A percentile compares a stretch with the other conserved stretches of the same genome.
Conservation (phyloP, 2,888 invertebrate genomes). For the Polylopha cassiicola region DNA sequence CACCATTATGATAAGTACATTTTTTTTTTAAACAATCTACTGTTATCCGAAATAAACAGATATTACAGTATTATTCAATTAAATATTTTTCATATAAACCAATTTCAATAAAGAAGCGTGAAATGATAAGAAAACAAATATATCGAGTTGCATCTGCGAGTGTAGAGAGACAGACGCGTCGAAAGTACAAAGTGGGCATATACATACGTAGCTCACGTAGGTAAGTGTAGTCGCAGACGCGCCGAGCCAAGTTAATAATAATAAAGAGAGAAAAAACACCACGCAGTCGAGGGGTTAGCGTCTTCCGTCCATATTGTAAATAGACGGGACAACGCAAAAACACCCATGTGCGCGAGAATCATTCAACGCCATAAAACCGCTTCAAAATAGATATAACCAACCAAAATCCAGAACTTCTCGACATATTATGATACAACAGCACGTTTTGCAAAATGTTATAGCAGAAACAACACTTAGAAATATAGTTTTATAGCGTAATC, state of each 20-base stretch:
- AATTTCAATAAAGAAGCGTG: too few species aligned
- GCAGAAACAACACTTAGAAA: slow-evolving; percentile 26
- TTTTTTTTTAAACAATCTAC: too few species aligned
- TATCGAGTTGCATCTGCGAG: too few species aligned
- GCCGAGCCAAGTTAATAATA: slow-evolving; percentile 66
- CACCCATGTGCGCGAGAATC: slow-evolving; percentile 35
- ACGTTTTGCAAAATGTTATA: slow-evolving; percentile 28
- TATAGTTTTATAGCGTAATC: slow-evolving; percentile 15
- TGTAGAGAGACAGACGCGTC: too few species aligned
- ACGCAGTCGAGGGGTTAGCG: slow-evolving; percentile 64
- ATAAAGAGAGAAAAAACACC: slow-evolving; percentile 70
- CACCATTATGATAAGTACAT: too few species aligned
- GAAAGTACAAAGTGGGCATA: slow-evolving; percentile 18
- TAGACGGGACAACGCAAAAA: slow-evolving; percentile 46
- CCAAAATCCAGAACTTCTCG: slow-evolving; percentile 25
- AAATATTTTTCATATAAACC: too few species aligned
- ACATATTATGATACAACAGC: slow-evolving; percentile 11
- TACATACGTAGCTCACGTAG: slow-evolving; percentile 14
- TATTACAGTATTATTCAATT: too few species aligned
- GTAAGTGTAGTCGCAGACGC: slow-evolving; percentile 32
- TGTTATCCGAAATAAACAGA: too few species aligned
- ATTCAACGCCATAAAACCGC: slow-evolving; percentile 16
- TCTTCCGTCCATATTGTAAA: slow-evolving; percentile 59
- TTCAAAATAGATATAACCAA: slow-evolving; percentile 1
- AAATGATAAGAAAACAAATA: too few species aligned